Conservation (phyloP, 2,797 vertebrate genomes). For the Eidolon dupreanum region DNA sequence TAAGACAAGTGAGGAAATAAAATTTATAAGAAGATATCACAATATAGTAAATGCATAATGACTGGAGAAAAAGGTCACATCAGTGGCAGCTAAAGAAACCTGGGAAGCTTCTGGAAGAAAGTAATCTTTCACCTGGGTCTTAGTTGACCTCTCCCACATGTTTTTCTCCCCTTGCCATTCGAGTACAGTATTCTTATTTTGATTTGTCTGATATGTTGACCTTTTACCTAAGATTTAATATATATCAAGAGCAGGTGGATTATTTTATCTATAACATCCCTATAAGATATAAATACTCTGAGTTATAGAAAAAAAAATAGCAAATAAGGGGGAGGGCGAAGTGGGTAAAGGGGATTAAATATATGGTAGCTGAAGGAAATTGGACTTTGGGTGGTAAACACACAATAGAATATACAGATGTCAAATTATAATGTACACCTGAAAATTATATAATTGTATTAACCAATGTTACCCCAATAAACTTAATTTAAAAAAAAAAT, state of each 20-base stretch:
- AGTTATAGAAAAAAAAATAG: background rate
- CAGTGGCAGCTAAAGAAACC: background rate
- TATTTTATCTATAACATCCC: background rate
- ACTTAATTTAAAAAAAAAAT: background rate
- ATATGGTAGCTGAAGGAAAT: too few relatives aligned
- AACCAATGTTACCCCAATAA: too few relatives aligned
- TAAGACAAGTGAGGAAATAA: background rate
- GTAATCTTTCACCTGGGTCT: background rate
- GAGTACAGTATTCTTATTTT: background rate
- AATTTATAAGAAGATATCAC: background rate
- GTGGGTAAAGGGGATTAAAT: too few relatives aligned
- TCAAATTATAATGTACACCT: too few relatives aligned
- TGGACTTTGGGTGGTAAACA: too few relatives aligned
- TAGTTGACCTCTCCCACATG: background rate
- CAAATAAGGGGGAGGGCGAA: background rate
- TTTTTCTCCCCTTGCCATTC: background rate
- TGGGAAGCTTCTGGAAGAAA: background rate
- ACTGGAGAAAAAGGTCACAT: background rate
- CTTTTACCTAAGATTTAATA: background rate
- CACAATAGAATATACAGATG: too few relatives aligned
- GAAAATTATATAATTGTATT: too few relatives aligned
- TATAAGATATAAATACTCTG: background rate
- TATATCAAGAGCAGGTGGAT: background rate
- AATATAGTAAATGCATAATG: background rate
- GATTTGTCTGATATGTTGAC: background rate